Evolutionary conservation across 2,797 vertebrate genomes (phyloP), one percentile per base, ranked within the genome.

Genomic region (Semotilus atromaculatus): DNA sequence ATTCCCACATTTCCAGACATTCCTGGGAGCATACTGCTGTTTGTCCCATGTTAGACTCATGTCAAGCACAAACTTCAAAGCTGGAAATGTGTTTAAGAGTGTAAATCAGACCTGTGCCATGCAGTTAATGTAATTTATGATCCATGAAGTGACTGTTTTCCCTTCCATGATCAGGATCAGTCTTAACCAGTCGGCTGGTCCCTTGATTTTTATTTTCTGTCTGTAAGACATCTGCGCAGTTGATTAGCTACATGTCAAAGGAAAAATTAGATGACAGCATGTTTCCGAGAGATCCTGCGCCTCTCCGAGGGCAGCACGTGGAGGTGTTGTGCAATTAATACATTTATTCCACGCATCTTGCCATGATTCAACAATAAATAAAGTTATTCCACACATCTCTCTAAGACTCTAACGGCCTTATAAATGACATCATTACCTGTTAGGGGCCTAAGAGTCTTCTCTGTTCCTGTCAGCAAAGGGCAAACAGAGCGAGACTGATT

Each of bases 241-340:
- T 91, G 91, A 93, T 94, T 92, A 91, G 87, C 89, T 91, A 87
- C 86, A 72, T 91, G 86, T 87, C 68, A 90, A 88, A 85, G 91
- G 90, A 91, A 91, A 93, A 93, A 91, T 90, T 82, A 91, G 64
- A 87, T 87, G 64, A 85, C 81, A 88, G 86, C 77, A 91, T 89
- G 86, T 93, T 93, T 93, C 90, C 82, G 83, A 84, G 90, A 88
- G 87, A 91, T 66, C 73, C 70, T 43, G 48, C 84, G 88, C 90
- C 86, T 60, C 87, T 93, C 89, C 86, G 67, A 81, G 48, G 23
- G 51, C 55, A 62, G 79, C 87, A 83, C 88, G 72, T 84, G 58
- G 84, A 91, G 80, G 51, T 89, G 79, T 91, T 93, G 90, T 90
- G 88, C 89, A 92, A 89, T 91, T 90, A 94, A 93, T 92, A 82